Conservation (phyloP, 1,140 invertebrate genomes). For the Sarcophaga peregrina region DNA sequence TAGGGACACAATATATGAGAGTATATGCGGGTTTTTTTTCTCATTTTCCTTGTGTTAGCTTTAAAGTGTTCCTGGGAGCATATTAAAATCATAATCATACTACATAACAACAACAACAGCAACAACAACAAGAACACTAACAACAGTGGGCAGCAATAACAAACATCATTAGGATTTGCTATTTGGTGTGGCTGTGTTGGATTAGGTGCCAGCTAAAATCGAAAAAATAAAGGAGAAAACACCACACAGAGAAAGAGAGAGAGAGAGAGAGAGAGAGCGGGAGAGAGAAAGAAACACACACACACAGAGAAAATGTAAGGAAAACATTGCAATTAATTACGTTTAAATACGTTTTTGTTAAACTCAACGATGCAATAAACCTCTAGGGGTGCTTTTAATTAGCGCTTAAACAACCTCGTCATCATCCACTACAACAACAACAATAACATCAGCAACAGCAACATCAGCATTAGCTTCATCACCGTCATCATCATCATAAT, state of each 20-base stretch:
- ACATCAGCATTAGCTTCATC: background rate
- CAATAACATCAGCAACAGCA: background rate
- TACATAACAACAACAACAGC: background rate
- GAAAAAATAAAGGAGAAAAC: too few species aligned
- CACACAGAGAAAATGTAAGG: slow-evolving; percentile 10
- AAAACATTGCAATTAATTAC: slow-evolving; percentile 41
- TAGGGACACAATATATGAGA: background rate
- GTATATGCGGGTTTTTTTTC: background rate
- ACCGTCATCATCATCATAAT: background rate
- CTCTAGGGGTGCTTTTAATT: slow-evolving; percentile 41
- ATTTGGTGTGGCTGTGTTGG: too few species aligned
- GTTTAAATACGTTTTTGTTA: slow-evolving; percentile 36
- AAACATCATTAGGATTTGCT: background rate
- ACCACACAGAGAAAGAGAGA: too few species aligned
- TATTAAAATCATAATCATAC: background rate
- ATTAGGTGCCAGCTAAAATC: too few species aligned
- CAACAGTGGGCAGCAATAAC: background rate
- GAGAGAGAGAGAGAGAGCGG: too few species aligned
- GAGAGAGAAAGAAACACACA: background rate
- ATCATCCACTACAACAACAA: background rate
- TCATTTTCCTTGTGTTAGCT: background rate
- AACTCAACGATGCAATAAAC: slow-evolving; percentile 36
- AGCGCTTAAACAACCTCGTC: background rate
- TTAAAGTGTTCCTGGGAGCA: slow-evolving; percentile 38
- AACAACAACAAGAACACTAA: background rate